Base-by-base conservation (phyloP, 1,140 invertebrate genomes). In the Pseudomyrmex sp. region DNA sequence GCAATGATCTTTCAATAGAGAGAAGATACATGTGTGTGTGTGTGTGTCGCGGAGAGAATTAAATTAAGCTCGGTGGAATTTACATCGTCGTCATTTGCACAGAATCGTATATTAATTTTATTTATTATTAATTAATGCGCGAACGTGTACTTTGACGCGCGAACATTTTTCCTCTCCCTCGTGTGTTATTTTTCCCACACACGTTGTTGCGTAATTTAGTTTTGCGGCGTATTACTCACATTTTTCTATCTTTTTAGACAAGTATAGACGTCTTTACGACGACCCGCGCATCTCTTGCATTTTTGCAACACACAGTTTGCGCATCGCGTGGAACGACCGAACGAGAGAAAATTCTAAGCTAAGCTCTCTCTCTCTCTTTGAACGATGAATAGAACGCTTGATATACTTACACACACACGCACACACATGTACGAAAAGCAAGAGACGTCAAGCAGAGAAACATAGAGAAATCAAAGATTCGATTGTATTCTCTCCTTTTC, bases 381-480 rank as follows among this genome's bases (percentile, higher is more conserved):
- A 48, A 61, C 46, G 58, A 88, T 85, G 72, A 88, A 85, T 85
- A 82, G 15, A 12, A 18, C 52, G 59, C 76, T 85, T 68, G 63
- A 82, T 69, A 61, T 7, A 35, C 0, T 26, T 5, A 7, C 35
- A 35, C 35, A 7, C 35, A 35, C 26, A 26, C 35, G 0, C 35
- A 35, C 7, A 7, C 35, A 35, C 35, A 7, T 2, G 0, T 35
- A 35, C 35, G 35, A 35, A 35, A 80, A 73, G 65, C 20, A 74
- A 76, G 72, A 84, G 65, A 70, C 20, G 35, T 7, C 44, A 54
- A 83, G 54, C 18, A 82, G 65, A 54, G n/a, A 56, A 35, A 46
- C 20, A 54, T 73, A 54, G 54, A 46, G 74, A 85, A 89, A 89
- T 89, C 77, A 89, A 89, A 89, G 87, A 89, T 85, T 85, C 75